Base-by-base conservation (phyloP, 2,797 vertebrate genomes). In the Anolis apletophallus region DNA sequence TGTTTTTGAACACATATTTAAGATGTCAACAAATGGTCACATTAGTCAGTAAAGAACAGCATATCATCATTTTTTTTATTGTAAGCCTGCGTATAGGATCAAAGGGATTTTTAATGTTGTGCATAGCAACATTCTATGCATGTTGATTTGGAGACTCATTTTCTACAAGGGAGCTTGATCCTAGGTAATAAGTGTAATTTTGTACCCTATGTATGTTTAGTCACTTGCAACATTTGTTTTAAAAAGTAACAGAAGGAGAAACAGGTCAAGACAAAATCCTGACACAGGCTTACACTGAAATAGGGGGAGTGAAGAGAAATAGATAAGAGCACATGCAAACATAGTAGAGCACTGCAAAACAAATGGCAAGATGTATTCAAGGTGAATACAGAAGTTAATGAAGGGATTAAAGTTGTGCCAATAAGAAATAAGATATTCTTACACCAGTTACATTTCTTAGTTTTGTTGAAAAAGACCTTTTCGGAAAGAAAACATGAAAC, bases 401-500 rank as follows among this genome's bases (percentile, higher is more conserved):
- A 50, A 73, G 21, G 50, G 29, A 78, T 71, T 77, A 34, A 78
- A 54, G 32, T 11, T 61, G 67, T 72, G 74, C 23, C 54, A 29
- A 72, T 0, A 40, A 32, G 26, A 77, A 57, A 55, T 9, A 34
- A 81, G 68, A 74, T 29, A 76, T 59, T 50, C 67, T 76, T 54
- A 52, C 69, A 59, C 76, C 52, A 85, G 76, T 11, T 71, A 29
- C 76, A 85, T 64, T 78, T 57, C 12, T 57, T 52, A 72, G 46
- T 73, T 72, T n/a, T 72, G 12, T 67, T 64, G 73, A 68, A 83
- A 26, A 74, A 81, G n/a, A 86, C 74, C 14, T 85, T 80, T 26
- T 50, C 10, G 12, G 16, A 81, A 81, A 23, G 50, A 73, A 74
- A 14, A 46, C n/a, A 17, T 9, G 61, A 67, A 83, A 67, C 72